Evolutionary conservation across 2,888 invertebrate genomes (phyloP), one percentile per base, ranked within the genome.

Genomic region (Cantharis nigra): DNA sequence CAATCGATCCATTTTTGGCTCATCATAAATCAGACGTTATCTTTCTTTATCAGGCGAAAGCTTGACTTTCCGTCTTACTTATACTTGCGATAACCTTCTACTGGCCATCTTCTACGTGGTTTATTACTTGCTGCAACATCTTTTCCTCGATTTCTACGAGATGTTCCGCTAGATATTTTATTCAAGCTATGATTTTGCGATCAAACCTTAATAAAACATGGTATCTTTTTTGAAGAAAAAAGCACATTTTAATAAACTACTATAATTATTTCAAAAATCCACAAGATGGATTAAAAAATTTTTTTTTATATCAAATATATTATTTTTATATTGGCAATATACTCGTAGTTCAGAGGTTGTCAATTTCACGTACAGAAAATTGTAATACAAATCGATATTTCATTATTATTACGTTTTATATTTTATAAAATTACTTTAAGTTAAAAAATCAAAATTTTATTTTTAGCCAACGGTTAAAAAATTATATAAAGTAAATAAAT

Each of bases 111-210:
- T 67, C 69, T 74, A 69, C 74, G 69, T 70, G 69, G 69, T 74
- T 74, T 74, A 74, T 74, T 74, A 49, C 74, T 74, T 74, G 74
- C 74, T 70, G 74, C 74, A 74, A 74, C 74, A 74, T 74, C 74
- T 74, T 74, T 73, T 74, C 74, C 74, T 70, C 74, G 69, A 70
- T 74, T 74, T 74, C 74, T 74, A 63, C 69, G 69, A 74, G 74
- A 74, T 74, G 74, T 74, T 74, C 74, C 74, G 20, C 70, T 70
- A 74, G 74, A 74, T 74, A 74, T 70, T 74, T 74, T 74, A 74
- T 74, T 63, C 74, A 13, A 33, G 69, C 69, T 74, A 74, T 74
- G 74, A 74, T 74, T 74, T 74, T 63, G 74, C 69, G 70, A 74
- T 74, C 74, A 74, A 74, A 70, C 74, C 69, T 62, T 69, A 74